Evolutionary conservation across 1,140 invertebrate genomes (phyloP), one percentile per base, ranked within the genome.

Genomic region (Euwallacea similis): DNA sequence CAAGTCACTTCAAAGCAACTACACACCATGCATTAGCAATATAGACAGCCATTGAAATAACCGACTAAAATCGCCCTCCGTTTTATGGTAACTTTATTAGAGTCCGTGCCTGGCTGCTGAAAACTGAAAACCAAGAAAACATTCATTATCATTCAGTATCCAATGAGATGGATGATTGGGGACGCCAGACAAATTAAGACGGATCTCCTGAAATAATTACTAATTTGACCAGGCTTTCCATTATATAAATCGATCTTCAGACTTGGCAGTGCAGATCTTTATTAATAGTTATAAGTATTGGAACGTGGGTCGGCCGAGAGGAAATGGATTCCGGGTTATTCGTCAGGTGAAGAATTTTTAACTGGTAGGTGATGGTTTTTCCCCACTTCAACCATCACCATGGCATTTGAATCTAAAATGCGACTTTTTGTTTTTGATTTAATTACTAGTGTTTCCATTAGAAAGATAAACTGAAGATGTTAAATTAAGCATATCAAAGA

Each of bases 141-240:
- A 81, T 81, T 78, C 76, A 81, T 80, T 81, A 81, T 73, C 77
- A 79, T 81, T 81, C 79, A 80, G 75, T 77, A 81, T 79, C 78
- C 80, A 81, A 81, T 81, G 79, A 79, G 78, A 81, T 80, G 80
- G 79, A 81, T 81, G 79, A 81, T 81, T 81, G 77, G 78, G 74
- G 76, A 79, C 79, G 71, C 59, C 74, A 78, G 79, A 80, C 75
- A 79, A 81, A 81, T 80, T 78, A 80, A 81, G 79, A 81, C 79
- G 75, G 76, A 81, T 81, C 71, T 75, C 64, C 76, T 69, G 74
- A 73, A 80, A 81, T 81, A 80, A 81, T 81, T 80, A 80, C 80
- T 79, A 80, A 81, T 81, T 78, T 80, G 80, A 80, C 80, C 80
- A 77, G 78, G 75, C 79, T 75, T 80, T 78, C 76, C 73, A 76